phyloP scores from a whole-genome alignment of 1,140 invertebrate genomes.

The Ceratosolen solmsi region DNA sequence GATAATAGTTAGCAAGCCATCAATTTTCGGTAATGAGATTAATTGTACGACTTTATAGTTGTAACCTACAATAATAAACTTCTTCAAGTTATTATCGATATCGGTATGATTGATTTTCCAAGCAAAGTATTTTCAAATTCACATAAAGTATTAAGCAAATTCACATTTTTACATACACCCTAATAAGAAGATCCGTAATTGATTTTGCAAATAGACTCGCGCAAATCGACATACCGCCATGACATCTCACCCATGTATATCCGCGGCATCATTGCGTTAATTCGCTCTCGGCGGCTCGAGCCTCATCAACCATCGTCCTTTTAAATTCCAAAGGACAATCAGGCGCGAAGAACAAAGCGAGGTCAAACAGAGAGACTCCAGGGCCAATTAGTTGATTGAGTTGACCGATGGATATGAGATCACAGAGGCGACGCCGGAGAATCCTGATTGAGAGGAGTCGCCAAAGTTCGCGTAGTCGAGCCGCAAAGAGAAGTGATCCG shows the following conservation, averaged over 20 bases:
- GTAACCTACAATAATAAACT: conserved; percentile 2
- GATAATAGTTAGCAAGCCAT: conserved; percentile 5
- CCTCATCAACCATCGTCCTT: neutral
- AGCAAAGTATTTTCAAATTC: no score
- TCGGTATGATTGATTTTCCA: neutral
- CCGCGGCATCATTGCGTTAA: neutral
- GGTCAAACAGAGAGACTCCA: neutral
- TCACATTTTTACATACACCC: no score
- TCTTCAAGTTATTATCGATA: neutral
- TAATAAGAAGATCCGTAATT: no score
- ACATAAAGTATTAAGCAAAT: no score
- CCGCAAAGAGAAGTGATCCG: conserved; percentile 13
- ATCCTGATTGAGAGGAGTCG: conserved; percentile 32
- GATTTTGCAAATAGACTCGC: neutral
- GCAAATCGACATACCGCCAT: neutral
- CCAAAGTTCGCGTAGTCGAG: neutral
- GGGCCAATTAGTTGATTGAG: conserved; percentile 58
- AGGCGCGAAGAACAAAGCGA: neutral
- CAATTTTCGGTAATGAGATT: conserved; percentile 19
- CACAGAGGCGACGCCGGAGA: neutral
- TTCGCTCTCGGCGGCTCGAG: neutral
- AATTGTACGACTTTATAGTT: neutral
- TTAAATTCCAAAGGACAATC: neutral
- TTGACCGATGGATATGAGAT: conserved; percentile 56
- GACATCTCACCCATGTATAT: neutral